These are phyloP conservation scores for Nomada ferruginata DNA, from an alignment of 2,888 invertebrate species.

Conservation along the genomic window DNA sequence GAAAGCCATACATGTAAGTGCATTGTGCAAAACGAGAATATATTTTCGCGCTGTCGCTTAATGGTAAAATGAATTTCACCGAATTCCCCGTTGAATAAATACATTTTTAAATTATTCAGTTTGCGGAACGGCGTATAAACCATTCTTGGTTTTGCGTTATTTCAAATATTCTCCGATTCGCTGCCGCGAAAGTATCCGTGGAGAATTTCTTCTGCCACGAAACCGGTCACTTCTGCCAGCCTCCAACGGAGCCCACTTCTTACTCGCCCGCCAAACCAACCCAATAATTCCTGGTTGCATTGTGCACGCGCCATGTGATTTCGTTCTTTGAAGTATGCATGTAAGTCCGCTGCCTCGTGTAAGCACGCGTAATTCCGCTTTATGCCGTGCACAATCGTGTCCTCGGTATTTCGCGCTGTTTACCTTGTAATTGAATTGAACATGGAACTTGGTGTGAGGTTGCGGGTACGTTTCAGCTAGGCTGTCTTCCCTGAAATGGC, in stretches of 20 bases:
- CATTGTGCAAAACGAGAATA: too few species aligned
- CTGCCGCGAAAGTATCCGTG: background rate
- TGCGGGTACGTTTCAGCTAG: background rate
- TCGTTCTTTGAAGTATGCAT: background rate
- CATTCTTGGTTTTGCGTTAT: too few species aligned
- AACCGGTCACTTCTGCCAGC: background rate
- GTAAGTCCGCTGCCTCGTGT: background rate
- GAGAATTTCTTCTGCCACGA: background rate
- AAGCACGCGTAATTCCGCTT: slow-evolving; percentile 15
- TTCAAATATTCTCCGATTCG: too few species aligned
- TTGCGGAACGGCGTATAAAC: too few species aligned
- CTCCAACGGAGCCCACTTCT: background rate
- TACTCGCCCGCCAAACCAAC: too few species aligned
- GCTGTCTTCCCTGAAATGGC: background rate
- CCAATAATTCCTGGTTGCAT: slow-evolving; percentile 14
- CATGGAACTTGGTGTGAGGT: too few species aligned
- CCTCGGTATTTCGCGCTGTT: slow-evolving; percentile 7
- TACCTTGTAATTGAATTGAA: slow-evolving; percentile 11
- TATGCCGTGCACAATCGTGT: background rate
- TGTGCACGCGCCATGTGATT: background rate
- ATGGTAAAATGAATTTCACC: too few species aligned
- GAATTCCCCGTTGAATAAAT: too few species aligned
- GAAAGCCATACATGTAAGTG: too few species aligned
- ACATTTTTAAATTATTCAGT: too few species aligned
- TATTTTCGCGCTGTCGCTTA: too few species aligned